A percentile compares a stretch with the other conserved stretches of the same genome.
phyloP scores from a whole-genome alignment of 2,888 invertebrate species.

The Julus scandinavius region DNA sequence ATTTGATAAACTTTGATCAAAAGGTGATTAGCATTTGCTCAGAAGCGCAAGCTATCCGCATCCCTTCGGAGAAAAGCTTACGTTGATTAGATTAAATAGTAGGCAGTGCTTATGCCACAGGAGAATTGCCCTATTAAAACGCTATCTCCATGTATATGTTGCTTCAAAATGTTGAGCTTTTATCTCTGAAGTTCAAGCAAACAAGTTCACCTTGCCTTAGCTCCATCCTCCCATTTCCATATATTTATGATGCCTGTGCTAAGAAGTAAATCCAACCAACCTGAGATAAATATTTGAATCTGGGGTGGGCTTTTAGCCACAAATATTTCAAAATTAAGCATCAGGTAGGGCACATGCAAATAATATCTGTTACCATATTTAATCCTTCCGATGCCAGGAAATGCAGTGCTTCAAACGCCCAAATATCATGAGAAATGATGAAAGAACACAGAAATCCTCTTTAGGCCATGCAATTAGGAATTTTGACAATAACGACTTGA shows the following conservation, averaged over 20 bases:
- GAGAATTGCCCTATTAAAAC: not conserved
- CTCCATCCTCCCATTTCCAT: too few species aligned
- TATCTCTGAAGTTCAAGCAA: too few species aligned
- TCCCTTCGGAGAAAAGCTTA: not conserved
- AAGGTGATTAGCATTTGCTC: not conserved
- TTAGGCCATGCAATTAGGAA: not conserved
- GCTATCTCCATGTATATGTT: too few species aligned
- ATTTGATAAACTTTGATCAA: too few species aligned
- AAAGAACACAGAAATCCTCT: not conserved
- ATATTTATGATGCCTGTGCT: not conserved
- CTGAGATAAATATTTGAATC: not conserved
- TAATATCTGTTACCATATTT: not conserved
- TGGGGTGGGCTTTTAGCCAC: too few species aligned
- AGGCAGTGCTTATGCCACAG: not conserved
- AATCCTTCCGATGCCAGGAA: not conserved
- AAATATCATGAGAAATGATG: not conserved
- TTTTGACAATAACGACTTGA: constrained; percentile 29
- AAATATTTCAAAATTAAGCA: not conserved
- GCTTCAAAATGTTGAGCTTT: too few species aligned
- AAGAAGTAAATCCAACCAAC: not conserved
- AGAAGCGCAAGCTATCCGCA: not conserved
- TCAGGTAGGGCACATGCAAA: not conserved
- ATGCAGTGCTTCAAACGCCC: not conserved
- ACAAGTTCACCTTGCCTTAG: too few species aligned
- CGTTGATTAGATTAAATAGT: not conserved